Evolutionary conservation across 2,797 vertebrate species (phyloP), one percentile per base, ranked within the genome.

Genomic region (Macropodus opercularis): DNA sequence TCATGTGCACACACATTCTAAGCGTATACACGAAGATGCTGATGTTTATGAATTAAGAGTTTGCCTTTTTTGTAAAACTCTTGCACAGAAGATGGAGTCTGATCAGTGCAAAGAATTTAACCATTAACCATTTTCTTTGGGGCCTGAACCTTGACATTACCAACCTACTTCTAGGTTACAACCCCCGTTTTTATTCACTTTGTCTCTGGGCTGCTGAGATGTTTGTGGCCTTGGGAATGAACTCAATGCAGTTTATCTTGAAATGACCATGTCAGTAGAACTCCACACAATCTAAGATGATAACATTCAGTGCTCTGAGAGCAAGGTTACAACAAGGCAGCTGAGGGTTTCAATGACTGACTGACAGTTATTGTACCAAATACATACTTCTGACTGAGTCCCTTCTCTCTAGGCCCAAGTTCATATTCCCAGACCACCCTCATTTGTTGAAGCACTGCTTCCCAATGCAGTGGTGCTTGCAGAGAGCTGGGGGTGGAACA

Each of bases 401-500:
- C 65, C 35, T 55, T 60, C 50, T 43, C 31, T 48, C 50, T 17
- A 32, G 58, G 67, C 58, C 66, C 41, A 1, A 40, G 63, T 68
- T 91, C 82, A 89, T 52, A 84, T 55, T 38, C 82, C 80, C 47
- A 81, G 76, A 17, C 3, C 55, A 44, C 4, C 61, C 71, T 94
- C 90, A 70, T 91, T 91, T 84, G 89, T 69, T 34, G 84, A 77
- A 69, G 85, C 77, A 64, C 67, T 68, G 73, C 75, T 82, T 70
- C 83, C 81, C 58, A 74, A 55, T 36, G 88, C 70, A 77, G 93
- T 83, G 47, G 87, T 87, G 63, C 79, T 79, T 24, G 85, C 85
- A 27, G 83, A 84, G 79, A 82, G 50, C 55, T 81, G 87, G 44
- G 87, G 77, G 41, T 85, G 87, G 69, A 95, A 94, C 78, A 94